Percentiles rank a stretch among this genome's conserved stretches.
Conservation (phyloP, 2,113 vertebrate species). For the Eulemur macaco region DNA sequence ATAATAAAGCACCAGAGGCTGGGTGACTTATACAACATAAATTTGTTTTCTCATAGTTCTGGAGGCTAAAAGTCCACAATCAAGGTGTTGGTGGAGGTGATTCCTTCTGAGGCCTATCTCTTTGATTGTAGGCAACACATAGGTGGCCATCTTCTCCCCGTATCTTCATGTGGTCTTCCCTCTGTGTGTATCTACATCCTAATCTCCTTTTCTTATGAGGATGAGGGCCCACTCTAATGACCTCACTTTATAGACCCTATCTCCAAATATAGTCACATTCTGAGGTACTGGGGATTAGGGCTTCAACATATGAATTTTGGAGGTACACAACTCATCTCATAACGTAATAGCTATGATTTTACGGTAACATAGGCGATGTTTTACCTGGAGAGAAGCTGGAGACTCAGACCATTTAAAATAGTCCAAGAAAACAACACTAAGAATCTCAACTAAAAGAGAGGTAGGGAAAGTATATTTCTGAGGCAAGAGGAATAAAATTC, state of each 20-base stretch:
- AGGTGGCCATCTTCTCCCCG: not conserved
- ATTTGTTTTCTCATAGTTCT: not conserved
- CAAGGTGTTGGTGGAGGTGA: not conserved
- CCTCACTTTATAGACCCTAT: not conserved
- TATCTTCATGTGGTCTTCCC: not conserved
- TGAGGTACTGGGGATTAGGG: not conserved
- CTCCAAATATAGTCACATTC: not conserved
- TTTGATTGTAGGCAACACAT: not conserved
- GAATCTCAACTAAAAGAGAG: not conserved
- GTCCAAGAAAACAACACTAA: not conserved
- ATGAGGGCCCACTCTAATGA: not conserved
- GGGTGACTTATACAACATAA: not conserved
- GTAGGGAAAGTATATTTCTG: not conserved
- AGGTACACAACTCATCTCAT: not conserved
- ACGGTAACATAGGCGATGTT: not conserved
- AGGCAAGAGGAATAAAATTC: not conserved
- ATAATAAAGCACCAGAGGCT: not conserved
- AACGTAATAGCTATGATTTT: not conserved
- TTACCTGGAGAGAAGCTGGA: not conserved
- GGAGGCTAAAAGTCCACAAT: not conserved
- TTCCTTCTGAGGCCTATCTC: not conserved
- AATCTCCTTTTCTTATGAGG: not conserved
- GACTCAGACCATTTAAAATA: not conserved
- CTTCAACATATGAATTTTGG: not conserved
- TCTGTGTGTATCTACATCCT: not conserved